Evolutionary conservation across 2,888 invertebrate species (phyloP).

Genomic region (Petrolisthes manimaculis): DNA sequence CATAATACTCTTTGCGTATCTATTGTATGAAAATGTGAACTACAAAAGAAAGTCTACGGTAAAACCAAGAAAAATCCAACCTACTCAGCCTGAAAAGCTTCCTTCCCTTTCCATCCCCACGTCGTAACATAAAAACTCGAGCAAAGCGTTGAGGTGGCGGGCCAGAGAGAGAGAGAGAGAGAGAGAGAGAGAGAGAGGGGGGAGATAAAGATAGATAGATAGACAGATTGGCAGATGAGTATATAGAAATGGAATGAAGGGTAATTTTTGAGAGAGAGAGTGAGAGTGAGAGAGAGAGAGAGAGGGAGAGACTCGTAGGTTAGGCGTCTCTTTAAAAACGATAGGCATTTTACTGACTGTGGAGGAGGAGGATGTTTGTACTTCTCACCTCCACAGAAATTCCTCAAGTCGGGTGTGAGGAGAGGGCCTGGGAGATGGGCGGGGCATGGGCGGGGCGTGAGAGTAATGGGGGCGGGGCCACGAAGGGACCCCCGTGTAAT

Average conservation of each 20-base stretch:
- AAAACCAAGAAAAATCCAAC: no score
- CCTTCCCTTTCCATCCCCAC: not conserved
- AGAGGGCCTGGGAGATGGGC: constrained; percentile 20
- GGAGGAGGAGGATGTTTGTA: constrained; percentile 26
- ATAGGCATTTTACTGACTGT: constrained; percentile 28
- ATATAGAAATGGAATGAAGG: constrained; percentile 1
- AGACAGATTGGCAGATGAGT: not conserved
- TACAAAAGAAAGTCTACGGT: no score
- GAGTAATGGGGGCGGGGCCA: constrained; percentile 15
- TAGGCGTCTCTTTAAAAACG: constrained; percentile 21
- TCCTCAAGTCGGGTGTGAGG: constrained; percentile 28
- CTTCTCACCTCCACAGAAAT: constrained; percentile 41
- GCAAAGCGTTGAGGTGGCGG: not conserved
- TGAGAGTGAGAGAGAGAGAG: not conserved
- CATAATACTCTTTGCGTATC: no score
- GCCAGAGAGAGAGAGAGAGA: not conserved
- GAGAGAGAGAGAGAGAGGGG: not conserved
- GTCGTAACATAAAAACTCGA: not conserved
- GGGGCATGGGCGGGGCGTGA: constrained; percentile 17
- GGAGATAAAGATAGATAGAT: not conserved
- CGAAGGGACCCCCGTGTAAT: not conserved
- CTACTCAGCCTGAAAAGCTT: no score
- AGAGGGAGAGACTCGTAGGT: not conserved
- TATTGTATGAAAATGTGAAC: no score
- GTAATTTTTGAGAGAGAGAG: constrained; percentile 9